Base-by-base conservation (phyloP, 2,888 invertebrate genomes). In the Anagyrus pseudococci region DNA sequence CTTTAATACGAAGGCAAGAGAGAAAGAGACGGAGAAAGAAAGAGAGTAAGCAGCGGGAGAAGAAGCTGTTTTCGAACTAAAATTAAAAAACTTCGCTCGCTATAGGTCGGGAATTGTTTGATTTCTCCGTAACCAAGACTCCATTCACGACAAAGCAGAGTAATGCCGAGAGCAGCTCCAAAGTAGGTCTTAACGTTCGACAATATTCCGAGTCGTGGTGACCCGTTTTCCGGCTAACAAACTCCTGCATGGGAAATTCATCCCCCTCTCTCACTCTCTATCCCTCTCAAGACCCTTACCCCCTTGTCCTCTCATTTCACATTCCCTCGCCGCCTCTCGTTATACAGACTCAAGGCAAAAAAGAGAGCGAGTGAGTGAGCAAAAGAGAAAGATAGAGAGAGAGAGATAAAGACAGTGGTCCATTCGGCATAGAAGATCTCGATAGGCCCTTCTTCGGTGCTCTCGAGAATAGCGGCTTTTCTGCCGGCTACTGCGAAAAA, bases 191-290 rank as follows among this genome's bases (percentile, higher is more conserved):
- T 48, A 7, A 7, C 29, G 29, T 29, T 29, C 6, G 17, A 19
- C 44, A 19, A 2, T 20, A 15, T 37, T 19, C 22, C 10, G 20
- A 29, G 10, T 20, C 15, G 23, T 7, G 23, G 22, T 20, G 55
- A 46, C 47, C 47, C 54, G 43, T 47, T 22, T 58, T 40, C 19
- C 58, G 29, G 22, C 49, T 43, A 58, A 58, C 58, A 50, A 58
- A 58, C 50, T 49, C 58, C 40, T 19, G 37, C 40, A 20, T 22
- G 29, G 40, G 26, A 7, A 26, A 29, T 54, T 41, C 47, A 41
- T 26, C 25, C 43, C 22, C 43, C 49, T 56, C 23, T 56, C 44
- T 53, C 23, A 25, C 22, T 26, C 40, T 4, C 6, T 44, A 23
- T 25, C 33, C 40, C 23, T 50, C 40, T 53, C 50, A n/a, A n/a